Percentiles rank a stretch among this genome's conserved stretches.
These are phyloP conservation scores for Maccullochella peelii DNA, from an alignment of 2,113 vertebrate species.

Conservation along the genomic window DNA sequence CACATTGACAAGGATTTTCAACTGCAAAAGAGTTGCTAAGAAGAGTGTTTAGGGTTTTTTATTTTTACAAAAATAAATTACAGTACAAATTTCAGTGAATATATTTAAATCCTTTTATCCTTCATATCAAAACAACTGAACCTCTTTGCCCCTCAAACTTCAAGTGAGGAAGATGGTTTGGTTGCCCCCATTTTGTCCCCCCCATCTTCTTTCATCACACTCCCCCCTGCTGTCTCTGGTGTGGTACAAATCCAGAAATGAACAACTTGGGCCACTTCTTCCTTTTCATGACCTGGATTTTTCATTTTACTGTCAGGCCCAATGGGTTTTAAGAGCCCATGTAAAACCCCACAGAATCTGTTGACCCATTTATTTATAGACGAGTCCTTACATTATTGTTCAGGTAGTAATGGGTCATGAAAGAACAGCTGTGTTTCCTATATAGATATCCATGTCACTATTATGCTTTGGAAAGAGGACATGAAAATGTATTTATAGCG, in stretches of 20 bases:
- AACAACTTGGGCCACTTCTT: conserved; percentile 23
- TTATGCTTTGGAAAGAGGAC: conserved; percentile 9
- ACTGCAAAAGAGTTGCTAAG: neutral
- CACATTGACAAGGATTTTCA: neutral
- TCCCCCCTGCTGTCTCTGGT: conserved; percentile 2
- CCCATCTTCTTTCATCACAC: conserved; percentile 7
- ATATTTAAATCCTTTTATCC: neutral
- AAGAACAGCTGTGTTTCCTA: neutral
- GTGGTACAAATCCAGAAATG: conserved; percentile 6
- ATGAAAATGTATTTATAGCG: conserved; percentile 16
- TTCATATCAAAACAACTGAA: neutral
- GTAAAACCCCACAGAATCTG: conserved; percentile 14
- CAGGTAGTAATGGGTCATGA: conserved; percentile 5
- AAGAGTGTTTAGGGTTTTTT: neutral
- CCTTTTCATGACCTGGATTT: conserved; percentile 45
- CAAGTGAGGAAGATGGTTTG: neutral
- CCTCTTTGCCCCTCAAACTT: neutral
- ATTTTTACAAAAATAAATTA: neutral
- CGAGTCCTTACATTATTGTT: neutral
- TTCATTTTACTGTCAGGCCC: conserved; percentile 23
- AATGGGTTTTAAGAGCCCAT: conserved; percentile 12
- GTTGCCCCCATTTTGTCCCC: neutral
- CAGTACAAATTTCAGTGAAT: neutral
- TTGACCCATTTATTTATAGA: conserved; percentile 47
- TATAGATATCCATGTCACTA: neutral